Evolutionary conservation across 2,888 invertebrate genomes (phyloP).

Genomic region (Amaurobius ferox): DNA sequence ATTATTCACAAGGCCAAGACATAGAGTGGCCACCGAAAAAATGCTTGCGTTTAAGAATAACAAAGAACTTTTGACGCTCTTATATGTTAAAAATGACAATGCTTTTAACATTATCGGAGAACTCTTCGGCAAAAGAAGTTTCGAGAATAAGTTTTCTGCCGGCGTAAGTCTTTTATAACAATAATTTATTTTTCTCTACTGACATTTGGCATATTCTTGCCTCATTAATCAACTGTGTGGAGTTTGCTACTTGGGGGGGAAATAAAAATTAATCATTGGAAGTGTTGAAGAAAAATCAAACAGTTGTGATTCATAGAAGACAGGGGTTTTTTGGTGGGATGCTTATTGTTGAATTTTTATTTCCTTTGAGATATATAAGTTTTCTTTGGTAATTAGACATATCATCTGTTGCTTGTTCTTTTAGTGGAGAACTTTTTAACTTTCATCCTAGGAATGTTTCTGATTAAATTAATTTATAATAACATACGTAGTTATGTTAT

Average conservation of each 20-base stretch:
- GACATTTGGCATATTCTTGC: conserved; percentile 44
- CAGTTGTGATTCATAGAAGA: not conserved
- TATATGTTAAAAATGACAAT: conserved; percentile 61
- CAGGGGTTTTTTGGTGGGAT: not conserved
- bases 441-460: not conserved
- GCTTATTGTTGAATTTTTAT: not conserved
- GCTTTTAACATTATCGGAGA: conserved; percentile 68
- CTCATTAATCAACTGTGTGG: conserved; percentile 64
- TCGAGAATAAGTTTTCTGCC: conserved; percentile 52
- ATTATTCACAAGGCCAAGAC: conserved; percentile 21
- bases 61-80: conserved; percentile 55
- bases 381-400: not conserved
- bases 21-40: not conserved
- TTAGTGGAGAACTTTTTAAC: not conserved
- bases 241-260: conserved; percentile 12
- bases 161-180: conserved; percentile 50
- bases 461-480: not conserved
- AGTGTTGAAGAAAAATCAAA: conserved; percentile 9
- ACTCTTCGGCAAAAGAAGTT: conserved; percentile 12
- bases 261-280: conserved; percentile 56
- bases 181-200: conserved; percentile 58
- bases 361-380: not conserved
- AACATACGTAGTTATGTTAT: too few relatives aligned
- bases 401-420: not conserved
- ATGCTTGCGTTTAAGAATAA: conserved; percentile 35